Evolutionary conservation across 1,140 invertebrate species (phyloP).

Genomic region (Ectropis grisescens): DNA sequence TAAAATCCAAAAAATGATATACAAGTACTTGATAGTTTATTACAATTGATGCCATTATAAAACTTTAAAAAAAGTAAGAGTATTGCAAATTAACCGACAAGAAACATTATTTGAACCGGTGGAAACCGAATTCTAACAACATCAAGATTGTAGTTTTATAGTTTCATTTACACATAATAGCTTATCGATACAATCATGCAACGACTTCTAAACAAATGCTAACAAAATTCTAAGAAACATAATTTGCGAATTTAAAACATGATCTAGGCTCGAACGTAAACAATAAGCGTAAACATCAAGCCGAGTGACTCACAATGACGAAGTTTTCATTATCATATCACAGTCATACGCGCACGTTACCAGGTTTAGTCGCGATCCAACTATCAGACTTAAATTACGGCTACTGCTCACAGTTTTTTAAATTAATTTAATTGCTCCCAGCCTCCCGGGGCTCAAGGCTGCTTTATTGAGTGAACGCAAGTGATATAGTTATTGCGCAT

Average conservation of each 20-base stretch:
- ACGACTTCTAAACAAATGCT: conserved; percentile 29
- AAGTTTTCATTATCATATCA: conserved; percentile 63
- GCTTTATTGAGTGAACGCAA: conserved; percentile 32
- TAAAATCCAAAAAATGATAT: too few relatives aligned
- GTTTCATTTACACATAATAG: conserved; percentile 22
- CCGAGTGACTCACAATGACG: conserved; percentile 65
- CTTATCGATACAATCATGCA: conserved; percentile 16
- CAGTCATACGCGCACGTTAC: conserved; percentile 39
- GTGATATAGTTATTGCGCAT: conserved; percentile 30
- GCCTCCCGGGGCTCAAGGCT: conserved; percentile 11
- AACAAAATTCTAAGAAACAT: conserved; percentile 34
- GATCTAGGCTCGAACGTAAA: too few relatives aligned
- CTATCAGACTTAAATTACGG: conserved; percentile 19
- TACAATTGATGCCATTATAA: too few relatives aligned
- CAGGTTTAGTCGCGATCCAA: conserved; percentile 55
- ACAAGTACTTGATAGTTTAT: too few relatives aligned
- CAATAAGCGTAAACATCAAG: conserved; percentile 58
- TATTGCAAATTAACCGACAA: too few relatives aligned
- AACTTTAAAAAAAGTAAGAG: too few relatives aligned
- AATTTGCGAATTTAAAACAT: conserved; percentile 27
- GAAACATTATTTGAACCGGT: too few relatives aligned
- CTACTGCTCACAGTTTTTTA: too few relatives aligned
- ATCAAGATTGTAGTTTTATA: too few relatives aligned
- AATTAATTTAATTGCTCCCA: background rate
- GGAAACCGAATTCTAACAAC: too few relatives aligned